Evolutionary conservation across 1,140 invertebrate species (phyloP).

Genomic region (Microplitis mediator): DNA sequence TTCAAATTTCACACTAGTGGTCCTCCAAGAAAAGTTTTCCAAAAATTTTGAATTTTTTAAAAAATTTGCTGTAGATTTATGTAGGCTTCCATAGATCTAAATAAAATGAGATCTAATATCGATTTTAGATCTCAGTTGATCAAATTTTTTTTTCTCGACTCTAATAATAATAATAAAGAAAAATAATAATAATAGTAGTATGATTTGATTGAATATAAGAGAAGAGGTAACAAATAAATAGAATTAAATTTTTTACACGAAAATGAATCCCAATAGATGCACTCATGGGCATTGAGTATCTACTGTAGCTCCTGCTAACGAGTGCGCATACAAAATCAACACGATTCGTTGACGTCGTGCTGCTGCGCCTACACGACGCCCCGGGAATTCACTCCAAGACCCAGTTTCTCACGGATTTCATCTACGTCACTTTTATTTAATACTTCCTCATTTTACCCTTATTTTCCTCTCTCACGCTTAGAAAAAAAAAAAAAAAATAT

Average conservation of each 20-base stretch:
- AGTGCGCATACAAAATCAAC: conserved; percentile 39
- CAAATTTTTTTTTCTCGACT: too few relatives aligned
- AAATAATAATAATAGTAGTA: too few relatives aligned
- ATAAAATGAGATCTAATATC: too few relatives aligned
- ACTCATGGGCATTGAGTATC: conserved; percentile 26
- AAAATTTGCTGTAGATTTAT: too few relatives aligned
- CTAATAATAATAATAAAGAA: too few relatives aligned
- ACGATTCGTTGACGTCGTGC: conserved; percentile 36
- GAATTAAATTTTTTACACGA: neutral
- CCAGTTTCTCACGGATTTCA: conserved; percentile 44
- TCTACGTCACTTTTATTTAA: conserved; percentile 33
- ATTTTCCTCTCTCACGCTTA: neutral
- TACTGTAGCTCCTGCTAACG: conserved; percentile 22
- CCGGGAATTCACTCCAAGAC: conserved; percentile 30
- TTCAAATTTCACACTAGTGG: too few relatives aligned
- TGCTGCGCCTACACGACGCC: conserved; percentile 36
- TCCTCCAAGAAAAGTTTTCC: too few relatives aligned
- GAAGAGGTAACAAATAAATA: too few relatives aligned
- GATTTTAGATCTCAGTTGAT: too few relatives aligned
- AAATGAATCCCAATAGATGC: conserved; percentile 16
- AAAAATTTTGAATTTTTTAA: too few relatives aligned
- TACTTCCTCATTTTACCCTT: neutral
- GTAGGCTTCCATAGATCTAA: too few relatives aligned
- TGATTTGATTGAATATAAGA: too few relatives aligned
- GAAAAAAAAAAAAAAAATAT: neutral